These are phyloP conservation scores for Apteryx mantelli DNA, from an alignment of 2,113 vertebrate species.

Conservation along the genomic window DNA sequence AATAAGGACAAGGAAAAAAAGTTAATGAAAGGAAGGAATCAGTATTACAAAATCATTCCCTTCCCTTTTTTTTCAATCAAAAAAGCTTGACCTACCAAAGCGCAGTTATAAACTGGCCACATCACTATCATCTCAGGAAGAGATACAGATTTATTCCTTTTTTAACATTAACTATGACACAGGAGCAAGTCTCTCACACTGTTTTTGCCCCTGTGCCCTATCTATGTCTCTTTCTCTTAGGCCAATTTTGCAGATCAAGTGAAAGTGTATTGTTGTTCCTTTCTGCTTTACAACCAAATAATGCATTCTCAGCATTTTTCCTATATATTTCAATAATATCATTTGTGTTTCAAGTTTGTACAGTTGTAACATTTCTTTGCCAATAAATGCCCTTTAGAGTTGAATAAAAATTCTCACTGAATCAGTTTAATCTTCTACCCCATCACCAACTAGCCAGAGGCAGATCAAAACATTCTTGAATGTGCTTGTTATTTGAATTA, in stretches of 20 bases:
- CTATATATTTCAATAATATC: neutral
- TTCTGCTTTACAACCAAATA: neutral
- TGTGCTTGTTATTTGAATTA: neutral
- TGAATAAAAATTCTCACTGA: neutral
- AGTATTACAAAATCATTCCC: fast-evolving
- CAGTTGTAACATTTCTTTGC: neutral
- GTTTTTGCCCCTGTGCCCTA: neutral
- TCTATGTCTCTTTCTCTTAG: neutral
- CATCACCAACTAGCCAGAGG: neutral
- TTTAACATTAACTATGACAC: neutral
- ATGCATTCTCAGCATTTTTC: neutral
- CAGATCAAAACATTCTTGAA: neutral
- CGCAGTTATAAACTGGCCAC: neutral
- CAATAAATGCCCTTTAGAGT: neutral
- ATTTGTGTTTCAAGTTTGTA: neutral
- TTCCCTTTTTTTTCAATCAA: neutral
- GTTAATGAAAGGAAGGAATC: neutral
- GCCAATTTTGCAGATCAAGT: neutral
- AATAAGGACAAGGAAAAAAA: neutral
- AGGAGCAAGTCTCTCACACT: neutral
- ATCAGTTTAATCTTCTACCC: neutral
- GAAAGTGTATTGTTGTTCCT: neutral
- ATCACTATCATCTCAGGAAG: neutral
- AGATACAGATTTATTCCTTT: neutral
- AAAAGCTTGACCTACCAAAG: neutral